These are phyloP conservation scores for Lasioglossum marginatum DNA, from an alignment of 2,888 invertebrate species.

Conservation along the genomic window DNA sequence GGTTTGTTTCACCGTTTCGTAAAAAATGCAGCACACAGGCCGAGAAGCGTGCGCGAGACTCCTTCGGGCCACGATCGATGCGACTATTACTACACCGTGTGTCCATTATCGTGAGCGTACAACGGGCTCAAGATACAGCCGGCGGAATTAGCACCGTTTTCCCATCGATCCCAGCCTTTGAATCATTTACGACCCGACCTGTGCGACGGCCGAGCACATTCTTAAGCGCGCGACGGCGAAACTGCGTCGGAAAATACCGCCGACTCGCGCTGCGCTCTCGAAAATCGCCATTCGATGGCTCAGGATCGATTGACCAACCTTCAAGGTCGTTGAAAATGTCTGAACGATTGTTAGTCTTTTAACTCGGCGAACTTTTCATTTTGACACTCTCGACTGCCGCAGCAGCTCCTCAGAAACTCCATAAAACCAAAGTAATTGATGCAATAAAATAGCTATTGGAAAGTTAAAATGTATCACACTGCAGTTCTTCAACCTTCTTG, in stretches of 20 bases:
- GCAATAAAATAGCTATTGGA: too few species aligned
- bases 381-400: too few species aligned
- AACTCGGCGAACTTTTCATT: too few species aligned
- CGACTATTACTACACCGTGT: constrained; percentile 52
- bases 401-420: too few species aligned
- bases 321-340: too few species aligned
- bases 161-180: constrained; percentile 53
- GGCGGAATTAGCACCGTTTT: constrained; percentile 61
- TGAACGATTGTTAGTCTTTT: too few species aligned
- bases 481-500: too few species aligned
- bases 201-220: constrained; percentile 21
- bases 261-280: too few species aligned
- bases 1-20: neutral
- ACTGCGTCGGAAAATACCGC: neutral
- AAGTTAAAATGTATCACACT: too few species aligned
- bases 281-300: too few species aligned
- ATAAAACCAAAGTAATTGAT: too few species aligned
- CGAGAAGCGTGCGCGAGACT: constrained; percentile 22
- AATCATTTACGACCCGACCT: constrained; percentile 58
- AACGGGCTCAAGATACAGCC: constrained; percentile 40
- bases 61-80: constrained; percentile 50
- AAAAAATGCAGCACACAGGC: constrained; percentile 16
- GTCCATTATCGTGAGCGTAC: constrained; percentile 46
- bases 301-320: too few species aligned
- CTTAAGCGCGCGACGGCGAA: constrained; percentile 1